Evolutionary conservation across 1,140 invertebrate genomes (phyloP).

Genomic region (Hyles euphorbiae): DNA sequence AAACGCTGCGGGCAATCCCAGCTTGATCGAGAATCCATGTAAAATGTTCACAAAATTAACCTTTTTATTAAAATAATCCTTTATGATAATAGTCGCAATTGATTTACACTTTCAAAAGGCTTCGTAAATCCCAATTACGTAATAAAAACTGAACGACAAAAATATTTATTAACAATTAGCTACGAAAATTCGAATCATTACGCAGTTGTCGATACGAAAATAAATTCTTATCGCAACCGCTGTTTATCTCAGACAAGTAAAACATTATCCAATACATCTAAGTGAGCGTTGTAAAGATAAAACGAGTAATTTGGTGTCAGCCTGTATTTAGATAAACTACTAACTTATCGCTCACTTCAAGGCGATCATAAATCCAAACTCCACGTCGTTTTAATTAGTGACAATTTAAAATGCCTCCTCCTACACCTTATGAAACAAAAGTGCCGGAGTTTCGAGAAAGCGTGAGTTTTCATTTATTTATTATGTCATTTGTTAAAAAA

Average conservation of each 20-base stretch:
- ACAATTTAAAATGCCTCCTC: conserved; percentile 10
- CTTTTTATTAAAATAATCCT: not conserved
- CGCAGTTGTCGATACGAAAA: not conserved
- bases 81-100: not conserved
- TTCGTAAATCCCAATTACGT: no score
- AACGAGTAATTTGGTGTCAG: conserved; percentile 6
- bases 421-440: conserved; percentile 5
- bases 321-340: conserved; percentile 14
- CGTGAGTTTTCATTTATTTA: conserved; percentile 12
- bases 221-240: conserved; percentile 7
- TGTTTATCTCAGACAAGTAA: conserved; percentile 12
- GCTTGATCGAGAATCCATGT: conserved; percentile 61
- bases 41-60: conserved; percentile 36
- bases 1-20: conserved; percentile 44
- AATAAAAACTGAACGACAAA: no score
- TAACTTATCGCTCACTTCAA: conserved; percentile 36
- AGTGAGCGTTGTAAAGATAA: conserved; percentile 15
- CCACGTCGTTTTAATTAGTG: conserved; percentile 10
- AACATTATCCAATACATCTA: conserved; percentile 17
- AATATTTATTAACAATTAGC: no score
- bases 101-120: not conserved
- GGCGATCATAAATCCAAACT: conserved; percentile 16
- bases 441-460: conserved; percentile 8
- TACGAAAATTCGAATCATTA: no score
- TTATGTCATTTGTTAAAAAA: not conserved